These are phyloP conservation scores for Petrocephalus schoutedeni DNA, from an alignment of 2,797 vertebrate species.

Conservation along the genomic window DNA sequence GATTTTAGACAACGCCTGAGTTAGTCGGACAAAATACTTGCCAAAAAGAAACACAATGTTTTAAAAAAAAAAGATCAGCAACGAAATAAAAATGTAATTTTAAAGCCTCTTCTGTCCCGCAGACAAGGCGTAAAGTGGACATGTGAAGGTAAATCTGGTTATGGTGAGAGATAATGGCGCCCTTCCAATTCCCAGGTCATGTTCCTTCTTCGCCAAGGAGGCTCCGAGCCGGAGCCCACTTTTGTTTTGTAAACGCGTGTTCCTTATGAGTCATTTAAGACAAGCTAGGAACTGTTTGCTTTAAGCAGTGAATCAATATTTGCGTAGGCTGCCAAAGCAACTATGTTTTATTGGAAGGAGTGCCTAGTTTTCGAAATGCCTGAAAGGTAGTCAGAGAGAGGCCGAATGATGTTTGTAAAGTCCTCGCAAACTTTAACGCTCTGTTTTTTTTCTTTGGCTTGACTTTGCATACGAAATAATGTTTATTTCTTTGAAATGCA, in stretches of 20 bases:
- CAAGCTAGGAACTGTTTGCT: conserved; percentile 26
- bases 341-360: conserved; percentile 8
- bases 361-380: not conserved
- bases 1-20: not conserved
- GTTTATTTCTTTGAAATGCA: not conserved
- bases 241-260: conserved; percentile 20
- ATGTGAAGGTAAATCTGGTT: not conserved
- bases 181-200: not conserved
- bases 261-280: conserved; percentile 25
- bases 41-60: not conserved
- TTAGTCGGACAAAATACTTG: not conserved
- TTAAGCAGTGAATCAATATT: conserved; percentile 22
- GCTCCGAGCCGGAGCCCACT: not conserved
- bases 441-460: not conserved
- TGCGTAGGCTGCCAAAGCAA: conserved; percentile 10
- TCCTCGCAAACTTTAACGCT: not conserved
- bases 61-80: not conserved
- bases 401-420: not conserved
- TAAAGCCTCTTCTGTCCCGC: not conserved
- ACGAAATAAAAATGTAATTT: not conserved
- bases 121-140: not conserved
- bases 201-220: not conserved
- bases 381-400: not conserved
- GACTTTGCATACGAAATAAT: not conserved
- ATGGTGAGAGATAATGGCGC: not conserved